Base-by-base conservation (phyloP, 1,140 invertebrate genomes). In the Heliconius eleuchia region DNA sequence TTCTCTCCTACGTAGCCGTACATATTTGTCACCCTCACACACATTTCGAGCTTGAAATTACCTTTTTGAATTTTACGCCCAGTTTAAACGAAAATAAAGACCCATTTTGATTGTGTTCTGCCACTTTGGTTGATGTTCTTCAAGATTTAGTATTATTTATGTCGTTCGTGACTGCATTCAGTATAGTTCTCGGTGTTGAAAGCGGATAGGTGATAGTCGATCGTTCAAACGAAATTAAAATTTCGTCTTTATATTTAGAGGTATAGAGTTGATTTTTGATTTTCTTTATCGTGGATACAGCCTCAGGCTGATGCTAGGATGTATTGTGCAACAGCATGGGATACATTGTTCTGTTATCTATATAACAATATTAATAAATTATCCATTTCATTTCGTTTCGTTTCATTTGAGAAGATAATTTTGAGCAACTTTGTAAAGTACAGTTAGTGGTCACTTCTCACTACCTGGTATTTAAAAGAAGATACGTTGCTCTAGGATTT, bases 121-220 rank as follows among this genome's bases (percentile, higher is more conserved):
- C 23, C 23, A 30, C 27, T 72, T 72, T 72, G 37, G 71, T 72
- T n/a, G 71, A 72, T 42, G 37, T 80, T 73, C 83, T 80, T 83
- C 73, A 77, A 87, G 87, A 91, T 89, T 89, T 85, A 80, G 84
- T 86, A 76, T 91, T 91, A 94, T 94, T 94, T 94, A 92, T 91
- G 91, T 89, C 85, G 83, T 80, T 92, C 91, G 92, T 92, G 91
- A 92, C 90, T 90, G 82, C 84, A 86, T 84, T 84, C 80, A 86
- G 83, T 88, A 88, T 89, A 87, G 82, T 89, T 90, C 89, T 86
- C 82, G 73, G 84, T 85, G 89, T 91, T 90, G 88, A 90, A 89
- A 90, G 86, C 87, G 89, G 86, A 88, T 88, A 89, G 84, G 84
- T 82, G 85, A 83, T 88, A 74, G 57, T 55, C 37, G 60, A 66